Evolutionary conservation across 2,797 vertebrate species (phyloP).

Genomic region (Potorous gilbertii): DNA sequence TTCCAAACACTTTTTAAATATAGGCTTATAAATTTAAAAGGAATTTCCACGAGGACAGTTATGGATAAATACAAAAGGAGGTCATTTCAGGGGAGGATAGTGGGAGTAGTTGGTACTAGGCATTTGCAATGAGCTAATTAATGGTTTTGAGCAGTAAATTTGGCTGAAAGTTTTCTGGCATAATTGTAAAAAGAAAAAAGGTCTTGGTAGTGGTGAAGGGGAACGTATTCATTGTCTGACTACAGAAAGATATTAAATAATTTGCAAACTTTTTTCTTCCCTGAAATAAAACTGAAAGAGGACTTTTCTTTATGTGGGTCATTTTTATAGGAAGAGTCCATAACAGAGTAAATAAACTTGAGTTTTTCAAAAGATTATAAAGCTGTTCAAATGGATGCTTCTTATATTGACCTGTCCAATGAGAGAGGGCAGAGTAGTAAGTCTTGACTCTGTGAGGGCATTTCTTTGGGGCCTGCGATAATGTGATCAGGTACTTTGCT

Average conservation of each 20-base stretch:
- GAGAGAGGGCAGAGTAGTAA: neutral
- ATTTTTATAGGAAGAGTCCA: neutral
- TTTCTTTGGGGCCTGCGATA: neutral
- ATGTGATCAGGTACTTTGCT: neutral
- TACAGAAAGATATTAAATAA: neutral
- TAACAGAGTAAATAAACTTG: neutral
- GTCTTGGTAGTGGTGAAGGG: neutral
- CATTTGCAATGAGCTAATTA: neutral
- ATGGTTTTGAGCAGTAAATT: neutral
- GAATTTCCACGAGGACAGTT: neutral
- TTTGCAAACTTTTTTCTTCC: neutral
- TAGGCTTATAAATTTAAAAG: neutral
- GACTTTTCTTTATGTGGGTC: neutral
- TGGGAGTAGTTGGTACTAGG: neutral
- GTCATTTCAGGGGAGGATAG: neutral
- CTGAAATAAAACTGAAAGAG: neutral
- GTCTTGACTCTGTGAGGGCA: neutral
- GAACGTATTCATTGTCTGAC: neutral
- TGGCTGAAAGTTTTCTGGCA: neutral
- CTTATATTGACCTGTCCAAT: neutral
- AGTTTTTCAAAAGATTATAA: neutral
- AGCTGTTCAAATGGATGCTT: neutral
- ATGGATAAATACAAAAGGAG: neutral
- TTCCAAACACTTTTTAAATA: neutral
- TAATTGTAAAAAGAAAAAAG: neutral